Percentiles rank a stretch among this genome's conserved stretches.
phyloP scores from a whole-genome alignment of 1,140 invertebrate genomes.

The Drosophila eugracilis region DNA sequence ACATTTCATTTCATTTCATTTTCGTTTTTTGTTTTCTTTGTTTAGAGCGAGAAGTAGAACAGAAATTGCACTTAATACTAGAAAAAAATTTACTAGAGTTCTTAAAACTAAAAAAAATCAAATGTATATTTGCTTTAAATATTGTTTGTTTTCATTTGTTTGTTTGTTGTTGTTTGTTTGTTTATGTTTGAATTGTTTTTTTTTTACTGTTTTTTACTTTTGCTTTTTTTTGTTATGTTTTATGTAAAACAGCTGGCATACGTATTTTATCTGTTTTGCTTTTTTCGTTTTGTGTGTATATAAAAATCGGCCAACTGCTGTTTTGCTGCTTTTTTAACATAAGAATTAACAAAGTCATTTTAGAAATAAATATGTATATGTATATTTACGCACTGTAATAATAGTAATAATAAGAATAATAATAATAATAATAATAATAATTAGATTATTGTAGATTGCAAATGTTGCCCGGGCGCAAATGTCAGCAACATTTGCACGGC shows the following conservation, averaged over 20 bases:
- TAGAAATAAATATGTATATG: constrained; percentile 80
- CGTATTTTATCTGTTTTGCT: constrained; percentile 21
- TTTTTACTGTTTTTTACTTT: constrained; percentile 54
- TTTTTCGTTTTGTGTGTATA: constrained; percentile 35
- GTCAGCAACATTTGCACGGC: constrained; percentile 75
- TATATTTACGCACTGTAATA: constrained; percentile 57
- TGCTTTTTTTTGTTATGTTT: constrained; percentile 53
- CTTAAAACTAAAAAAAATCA: constrained; percentile 83
- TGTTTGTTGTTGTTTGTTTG: constrained; percentile 35
- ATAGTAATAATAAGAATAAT: constrained; percentile 45
- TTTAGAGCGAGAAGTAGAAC: constrained; percentile 80
- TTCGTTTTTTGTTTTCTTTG: constrained; percentile 56
- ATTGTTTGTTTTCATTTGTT: constrained; percentile 56
- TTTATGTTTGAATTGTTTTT: constrained; percentile 40
- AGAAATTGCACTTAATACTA: constrained; percentile 81
- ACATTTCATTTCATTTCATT: constrained; percentile 47
- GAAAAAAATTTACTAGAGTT: constrained; percentile 82
- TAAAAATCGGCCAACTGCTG: constrained; percentile 62
- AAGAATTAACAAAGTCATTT: constrained; percentile 81
- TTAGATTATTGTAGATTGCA: constrained; percentile 76
- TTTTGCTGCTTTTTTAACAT: constrained; percentile 60
- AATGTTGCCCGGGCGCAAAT: constrained; percentile 79
- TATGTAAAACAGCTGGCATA: constrained; percentile 53
- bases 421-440: constrained; percentile 60
- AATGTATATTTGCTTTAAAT: constrained; percentile 81